These are phyloP conservation scores for Lepidotrigona ventralis DNA, from an alignment of 1,140 invertebrate genomes.

Conservation along the genomic window DNA sequence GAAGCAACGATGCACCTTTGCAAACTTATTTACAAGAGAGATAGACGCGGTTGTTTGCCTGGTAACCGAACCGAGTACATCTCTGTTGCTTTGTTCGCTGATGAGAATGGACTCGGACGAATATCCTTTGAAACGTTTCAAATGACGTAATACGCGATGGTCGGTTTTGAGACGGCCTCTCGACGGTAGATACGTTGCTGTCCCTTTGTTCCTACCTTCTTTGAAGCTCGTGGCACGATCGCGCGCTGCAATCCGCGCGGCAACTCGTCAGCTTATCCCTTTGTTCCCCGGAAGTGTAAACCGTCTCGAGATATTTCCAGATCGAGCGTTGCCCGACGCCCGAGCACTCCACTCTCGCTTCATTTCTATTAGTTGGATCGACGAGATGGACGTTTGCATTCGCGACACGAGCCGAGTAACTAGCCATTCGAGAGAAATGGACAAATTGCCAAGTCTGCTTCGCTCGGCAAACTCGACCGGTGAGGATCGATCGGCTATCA, in stretches of 20 bases:
- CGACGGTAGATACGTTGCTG: background rate
- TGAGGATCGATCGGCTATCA: constrained; percentile 10
- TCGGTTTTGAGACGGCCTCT: background rate
- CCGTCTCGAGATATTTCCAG: background rate
- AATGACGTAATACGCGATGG: background rate
- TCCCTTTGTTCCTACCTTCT: background rate
- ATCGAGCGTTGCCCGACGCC: background rate
- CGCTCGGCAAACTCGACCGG: background rate
- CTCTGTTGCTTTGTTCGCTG: background rate
- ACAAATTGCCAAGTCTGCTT: background rate
- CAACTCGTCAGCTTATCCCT: background rate
- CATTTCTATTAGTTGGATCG: background rate
- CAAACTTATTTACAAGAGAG: background rate
- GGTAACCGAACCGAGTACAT: background rate
- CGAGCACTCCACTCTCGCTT: background rate
- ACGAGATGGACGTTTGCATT: background rate
- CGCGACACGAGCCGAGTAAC: background rate
- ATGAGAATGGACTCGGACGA: background rate
- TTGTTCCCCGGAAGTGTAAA: background rate
- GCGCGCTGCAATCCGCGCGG: background rate
- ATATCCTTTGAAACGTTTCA: background rate
- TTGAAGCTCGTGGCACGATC: background rate
- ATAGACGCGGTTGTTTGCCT: background rate
- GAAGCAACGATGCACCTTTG: background rate
- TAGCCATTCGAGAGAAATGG: background rate